Base-by-base conservation (phyloP, 2,113 vertebrate genomes). In the Equus quagga region DNA sequence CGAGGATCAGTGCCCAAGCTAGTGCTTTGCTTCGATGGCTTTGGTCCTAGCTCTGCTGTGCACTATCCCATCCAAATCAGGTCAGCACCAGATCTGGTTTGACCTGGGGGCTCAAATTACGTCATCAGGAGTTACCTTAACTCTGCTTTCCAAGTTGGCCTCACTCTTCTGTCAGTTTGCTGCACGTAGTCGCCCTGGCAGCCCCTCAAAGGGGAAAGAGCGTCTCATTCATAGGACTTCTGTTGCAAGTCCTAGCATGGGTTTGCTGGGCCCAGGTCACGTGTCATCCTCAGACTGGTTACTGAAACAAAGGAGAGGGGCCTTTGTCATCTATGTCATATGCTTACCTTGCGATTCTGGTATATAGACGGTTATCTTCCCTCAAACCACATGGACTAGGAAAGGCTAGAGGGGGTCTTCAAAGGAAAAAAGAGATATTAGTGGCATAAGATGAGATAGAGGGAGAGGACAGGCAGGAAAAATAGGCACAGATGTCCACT, bases 231-330 rank as follows among this genome's bases (percentile, higher is more conserved):
- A 13, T 0, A 12, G 11, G 36, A 41, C 36, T 36, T 81, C 67
- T 12, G 10, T 33, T 23, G 1, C 13, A 83, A 15, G 58, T n/a
- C n/a, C 15, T 41, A 7, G 56, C 11, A 0, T 19, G n/a, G 33
- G 2, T 73, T 15, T 72, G 65, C 49, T 44, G 19, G 78, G 11
- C 7, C 17, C 10, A 13, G 79, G 60, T 64, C 60, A 19, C 41
- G 6, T 1, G 49, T 33, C 28, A 0, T 24, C 46, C 44, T 28
- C 2, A 6, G 31, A 44, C 11, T 8, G 3, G 26, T 19, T 28
- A 3, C 3, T 28, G 58, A 75, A 75, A 65, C 58, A 69, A 18
- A 94, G 26, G 15, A 8, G 33, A 24, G 2, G 51, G 36, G 36
- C 36, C 36, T 41, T 41, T 41, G 36, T 41, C 7, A 9, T 33